A percentile compares a stretch with the other conserved stretches of the same genome.
phyloP scores from a whole-genome alignment of 2,888 invertebrate species.

The Hypena proboscidalis region DNA sequence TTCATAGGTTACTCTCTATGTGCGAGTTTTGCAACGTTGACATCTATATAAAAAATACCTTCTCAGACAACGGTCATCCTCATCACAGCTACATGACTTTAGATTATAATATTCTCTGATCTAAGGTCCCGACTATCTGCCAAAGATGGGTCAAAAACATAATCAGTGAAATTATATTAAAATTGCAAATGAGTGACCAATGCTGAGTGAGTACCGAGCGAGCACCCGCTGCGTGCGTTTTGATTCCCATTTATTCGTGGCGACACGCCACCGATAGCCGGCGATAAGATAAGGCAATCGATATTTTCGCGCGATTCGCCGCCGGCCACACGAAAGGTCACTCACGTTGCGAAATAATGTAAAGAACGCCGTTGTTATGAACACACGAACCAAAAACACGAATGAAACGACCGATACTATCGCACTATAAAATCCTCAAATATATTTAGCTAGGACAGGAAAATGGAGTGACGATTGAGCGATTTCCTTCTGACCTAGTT shows the following conservation, averaged over 20 bases:
- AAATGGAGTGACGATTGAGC: slow-evolving; percentile 28
- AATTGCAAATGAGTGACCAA: too few species aligned
- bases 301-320: slow-evolving; percentile 81
- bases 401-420: slow-evolving; percentile 42
- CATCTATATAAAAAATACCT: too few species aligned
- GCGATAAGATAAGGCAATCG: slow-evolving; percentile 72
- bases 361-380: slow-evolving; percentile 47
- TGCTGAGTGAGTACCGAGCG: slow-evolving; percentile 4
- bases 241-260: slow-evolving; percentile 65
- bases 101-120: too few species aligned
- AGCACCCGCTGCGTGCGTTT: slow-evolving; percentile 59
- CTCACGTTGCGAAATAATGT: slow-evolving; percentile 72
- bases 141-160: too few species aligned
- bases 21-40: too few species aligned
- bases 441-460: slow-evolving; percentile 28
- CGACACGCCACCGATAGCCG: slow-evolving; percentile 74
- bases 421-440: slow-evolving; percentile 18
- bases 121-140: too few species aligned
- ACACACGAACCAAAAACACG: slow-evolving; percentile 53
- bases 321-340: slow-evolving; percentile 78
- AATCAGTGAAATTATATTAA: too few species aligned
- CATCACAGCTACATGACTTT: too few species aligned
- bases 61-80: too few species aligned
- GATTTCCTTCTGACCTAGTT: slow-evolving; percentile 40
- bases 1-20: too few species aligned